phyloP scores from a whole-genome alignment of 2,888 invertebrate species.

The Agrochola lychnidis region DNA sequence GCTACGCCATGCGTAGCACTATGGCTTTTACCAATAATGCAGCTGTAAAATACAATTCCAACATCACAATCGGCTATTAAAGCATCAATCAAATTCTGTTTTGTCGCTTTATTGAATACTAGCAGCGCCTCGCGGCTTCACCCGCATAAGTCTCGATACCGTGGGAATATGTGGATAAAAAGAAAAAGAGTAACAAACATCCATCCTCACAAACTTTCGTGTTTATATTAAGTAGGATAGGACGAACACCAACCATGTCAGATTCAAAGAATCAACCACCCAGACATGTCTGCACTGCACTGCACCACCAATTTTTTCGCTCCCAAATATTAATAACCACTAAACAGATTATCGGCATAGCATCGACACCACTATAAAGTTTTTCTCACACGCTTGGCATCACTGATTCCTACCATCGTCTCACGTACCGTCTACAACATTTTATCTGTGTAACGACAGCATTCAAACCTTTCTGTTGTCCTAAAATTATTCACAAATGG shows the following conservation, averaged over 20 bases:
- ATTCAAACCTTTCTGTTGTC: constrained; percentile 48
- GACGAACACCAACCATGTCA: constrained; percentile 7
- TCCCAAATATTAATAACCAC: constrained; percentile 55
- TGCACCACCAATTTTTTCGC: constrained; percentile 26
- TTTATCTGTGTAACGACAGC: constrained; percentile 60
- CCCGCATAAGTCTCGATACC: too few relatives aligned
- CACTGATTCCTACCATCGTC: constrained; percentile 53
- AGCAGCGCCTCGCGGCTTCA: too few relatives aligned
- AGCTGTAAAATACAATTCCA: background rate
- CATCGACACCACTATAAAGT: constrained; percentile 36
- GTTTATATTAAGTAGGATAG: too few relatives aligned
- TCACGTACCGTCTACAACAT: constrained; percentile 63
- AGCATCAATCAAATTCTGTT: background rate
- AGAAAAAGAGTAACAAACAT: too few relatives aligned
- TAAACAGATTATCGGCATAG: constrained; percentile 56
- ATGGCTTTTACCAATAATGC: background rate
- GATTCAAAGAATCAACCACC: constrained; percentile 19
- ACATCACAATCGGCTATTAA: background rate
- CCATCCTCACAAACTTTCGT: too few relatives aligned
- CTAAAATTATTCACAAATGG: constrained; percentile 63
- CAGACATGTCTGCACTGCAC: constrained; percentile 13
- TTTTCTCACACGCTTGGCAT: constrained; percentile 53
- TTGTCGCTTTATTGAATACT: background rate
- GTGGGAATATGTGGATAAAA: too few relatives aligned
- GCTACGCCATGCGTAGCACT: background rate